Percentiles rank a stretch among this genome's conserved stretches.
Conservation (phyloP, 2,888 invertebrate genomes). For the Tanypteryx hageni region DNA sequence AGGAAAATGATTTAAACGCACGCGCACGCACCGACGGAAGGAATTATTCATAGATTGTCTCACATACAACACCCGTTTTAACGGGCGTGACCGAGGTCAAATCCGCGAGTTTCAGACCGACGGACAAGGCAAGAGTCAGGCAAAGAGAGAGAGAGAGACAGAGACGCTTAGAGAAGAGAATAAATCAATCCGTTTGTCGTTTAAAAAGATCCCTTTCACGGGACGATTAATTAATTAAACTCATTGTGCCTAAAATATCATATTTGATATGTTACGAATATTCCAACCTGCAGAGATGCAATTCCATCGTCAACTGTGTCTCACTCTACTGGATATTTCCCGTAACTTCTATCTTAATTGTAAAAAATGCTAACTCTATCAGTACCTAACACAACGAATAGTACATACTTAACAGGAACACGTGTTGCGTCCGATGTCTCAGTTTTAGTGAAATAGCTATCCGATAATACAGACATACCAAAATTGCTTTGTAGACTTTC, state of each 20-base stretch:
- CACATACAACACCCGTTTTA: neutral
- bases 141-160: neutral
- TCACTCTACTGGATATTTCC: too few species aligned
- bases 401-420: too few species aligned
- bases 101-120: neutral
- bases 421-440: too few species aligned
- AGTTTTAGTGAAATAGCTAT: too few species aligned
- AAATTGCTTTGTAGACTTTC: too few species aligned
- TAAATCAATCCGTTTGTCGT: neutral
- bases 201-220: neutral
- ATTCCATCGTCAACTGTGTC: too few species aligned
- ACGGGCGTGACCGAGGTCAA: neutral
- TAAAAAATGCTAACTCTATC: too few species aligned
- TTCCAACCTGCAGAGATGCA: neutral
- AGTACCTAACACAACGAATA: too few species aligned
- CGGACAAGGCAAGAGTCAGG: neutral
- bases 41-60: constrained; percentile 21
- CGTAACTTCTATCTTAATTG: too few species aligned
- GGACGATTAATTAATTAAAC: constrained; percentile 35
- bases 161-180: neutral
- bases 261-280: too few species aligned
- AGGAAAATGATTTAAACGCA: neutral
- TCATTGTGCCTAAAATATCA: too few species aligned
- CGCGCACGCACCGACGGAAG: neutral
- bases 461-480: too few species aligned